Percentiles rank a stretch among this genome's conserved stretches.
phyloP scores from a whole-genome alignment of 2,113 vertebrate species.

The Vombatus ursinus region DNA sequence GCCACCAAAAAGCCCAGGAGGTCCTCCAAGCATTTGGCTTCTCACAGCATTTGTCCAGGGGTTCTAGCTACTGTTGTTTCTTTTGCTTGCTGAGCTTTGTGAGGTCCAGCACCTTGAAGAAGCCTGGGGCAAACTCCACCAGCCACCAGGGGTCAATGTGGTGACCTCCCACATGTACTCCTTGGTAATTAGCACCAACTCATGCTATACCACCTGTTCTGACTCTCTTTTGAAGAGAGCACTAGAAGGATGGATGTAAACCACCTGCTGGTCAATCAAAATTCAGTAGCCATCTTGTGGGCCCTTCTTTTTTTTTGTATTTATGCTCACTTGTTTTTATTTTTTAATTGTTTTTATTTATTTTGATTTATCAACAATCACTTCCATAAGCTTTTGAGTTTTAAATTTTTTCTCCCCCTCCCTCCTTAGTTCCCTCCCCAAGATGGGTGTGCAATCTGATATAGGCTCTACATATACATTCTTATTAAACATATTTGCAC shows the following conservation, averaged over 20 bases:
- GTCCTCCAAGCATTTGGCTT: conserved; percentile 98
- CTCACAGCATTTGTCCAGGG: conserved; percentile 96
- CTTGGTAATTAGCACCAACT: conserved; percentile 97
- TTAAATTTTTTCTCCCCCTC: too few species aligned
- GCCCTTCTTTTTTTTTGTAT: conserved; percentile 92
- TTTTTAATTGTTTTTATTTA: too few species aligned
- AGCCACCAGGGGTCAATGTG: conserved; percentile 98
- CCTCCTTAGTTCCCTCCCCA: too few species aligned
- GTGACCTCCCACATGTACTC: conserved; percentile 99
- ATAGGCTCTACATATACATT: too few species aligned
- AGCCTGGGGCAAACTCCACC: conserved; percentile 95
- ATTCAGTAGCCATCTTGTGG: conserved; percentile 98
- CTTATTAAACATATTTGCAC: too few species aligned
- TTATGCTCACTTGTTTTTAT: too few species aligned
- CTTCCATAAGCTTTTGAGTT: too few species aligned
- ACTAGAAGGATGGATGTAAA: conserved; percentile 98
- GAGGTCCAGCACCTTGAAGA: conserved; percentile 98
- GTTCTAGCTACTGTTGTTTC: conserved; percentile 95
- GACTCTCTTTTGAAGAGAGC: conserved; percentile 98
- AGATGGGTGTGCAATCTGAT: too few species aligned
- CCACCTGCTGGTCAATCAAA: conserved; percentile 97
- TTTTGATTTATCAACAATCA: too few species aligned
- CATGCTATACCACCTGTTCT: conserved; percentile 98
- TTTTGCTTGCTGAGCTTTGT: conserved; percentile 99
- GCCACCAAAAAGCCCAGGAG: conserved; percentile 93